phyloP scores from a whole-genome alignment of 2,113 vertebrate genomes.

The Pangasianodon hypophthalmus region DNA sequence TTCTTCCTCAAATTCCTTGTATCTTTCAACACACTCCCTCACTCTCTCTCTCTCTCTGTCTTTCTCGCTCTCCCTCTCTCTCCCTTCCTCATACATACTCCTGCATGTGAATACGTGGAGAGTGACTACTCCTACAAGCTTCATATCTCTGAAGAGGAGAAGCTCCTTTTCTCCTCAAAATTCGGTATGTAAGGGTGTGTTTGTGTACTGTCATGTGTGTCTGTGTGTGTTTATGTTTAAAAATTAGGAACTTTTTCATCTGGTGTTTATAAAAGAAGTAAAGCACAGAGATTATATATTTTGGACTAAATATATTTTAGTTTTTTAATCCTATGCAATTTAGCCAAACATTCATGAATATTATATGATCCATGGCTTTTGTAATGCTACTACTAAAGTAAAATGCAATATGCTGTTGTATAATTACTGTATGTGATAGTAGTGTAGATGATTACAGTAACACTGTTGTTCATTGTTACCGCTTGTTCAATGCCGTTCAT shows the following conservation, averaged over 20 bases:
- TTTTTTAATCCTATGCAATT: neutral
- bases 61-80: neutral
- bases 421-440: neutral
- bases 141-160: neutral
- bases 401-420: neutral
- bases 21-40: neutral
- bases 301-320: neutral
- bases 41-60: neutral
- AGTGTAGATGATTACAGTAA: neutral
- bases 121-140: neutral
- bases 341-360: neutral
- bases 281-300: neutral
- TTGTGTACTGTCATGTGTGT: neutral
- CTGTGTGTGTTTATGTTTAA: neutral
- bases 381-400: neutral
- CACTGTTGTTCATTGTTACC: too few relatives aligned
- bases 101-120: neutral
- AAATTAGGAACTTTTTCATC: neutral
- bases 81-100: neutral
- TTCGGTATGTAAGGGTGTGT: neutral
- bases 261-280: neutral
- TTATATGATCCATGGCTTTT: neutral
- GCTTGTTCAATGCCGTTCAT: neutral
- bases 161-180: neutral
- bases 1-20: neutral